Base-by-base conservation (phyloP, 2,797 vertebrate species). In the Pelochelys cantorii region DNA sequence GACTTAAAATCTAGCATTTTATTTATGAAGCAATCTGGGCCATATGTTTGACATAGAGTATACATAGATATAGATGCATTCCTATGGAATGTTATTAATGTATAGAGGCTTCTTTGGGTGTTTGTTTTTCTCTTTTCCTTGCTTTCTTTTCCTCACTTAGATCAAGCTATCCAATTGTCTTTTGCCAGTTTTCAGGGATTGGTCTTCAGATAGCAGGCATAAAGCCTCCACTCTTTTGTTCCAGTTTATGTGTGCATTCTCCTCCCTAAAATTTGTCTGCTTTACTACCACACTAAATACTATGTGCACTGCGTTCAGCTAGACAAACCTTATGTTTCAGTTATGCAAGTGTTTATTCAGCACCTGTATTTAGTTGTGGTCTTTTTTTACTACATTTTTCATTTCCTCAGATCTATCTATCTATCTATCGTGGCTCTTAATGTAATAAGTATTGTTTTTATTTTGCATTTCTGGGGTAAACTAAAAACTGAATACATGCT, bases 261-360 rank as follows among this genome's bases (percentile, higher is more conserved):
- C 88, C 84, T 96, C 94, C 86, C 88, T 91, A 93, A 96, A 97
- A 96, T 88, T 95, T 91, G 79, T 94, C 95, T 96, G 84, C 77
- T 96, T 97, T 97, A 96, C 94, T 96, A 93, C 91, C 77, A 27
- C 79, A 86, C 94, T 95, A 96, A 97, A 97, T 88, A 93, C 68
- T 90, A 53, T 87, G 93, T 93, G 68, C 90, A 89, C 96, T 96
- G 89, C 86, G 96, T 96, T 97, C 93, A 95, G 83, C 75, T 86
- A 97, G 81, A 88, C 79, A 94, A 96, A 93, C 88, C 92, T 96
- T 96, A 96, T 89, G 94, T 96, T 97, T 97, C 90, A 97, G 96
- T 95, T 97, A 95, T 89, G 91, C 86, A 96, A 95, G 94, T 96
- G 86, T 97, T 96, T 97, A 93, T 95, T 94, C 92, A 95, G 92